Percentiles rank a stretch among this genome's conserved stretches.
These are phyloP conservation scores for Hemiscyllium ocellatum DNA, from an alignment of 2,113 vertebrate genomes.

Conservation along the genomic window DNA sequence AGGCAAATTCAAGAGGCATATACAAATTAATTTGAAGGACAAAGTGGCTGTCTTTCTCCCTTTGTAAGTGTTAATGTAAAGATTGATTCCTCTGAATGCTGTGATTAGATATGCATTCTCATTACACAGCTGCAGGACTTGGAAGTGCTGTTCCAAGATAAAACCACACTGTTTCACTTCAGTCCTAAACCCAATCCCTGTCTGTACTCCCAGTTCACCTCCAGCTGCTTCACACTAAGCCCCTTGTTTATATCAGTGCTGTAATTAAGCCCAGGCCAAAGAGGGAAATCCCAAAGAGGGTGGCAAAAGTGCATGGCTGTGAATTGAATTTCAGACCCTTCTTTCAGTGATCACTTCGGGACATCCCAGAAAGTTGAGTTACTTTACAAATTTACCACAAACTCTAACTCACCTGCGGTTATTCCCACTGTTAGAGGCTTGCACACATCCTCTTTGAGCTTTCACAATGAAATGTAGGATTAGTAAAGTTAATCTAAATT, in stretches of 20 bases:
- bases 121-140: slow-evolving; percentile 48
- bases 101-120: slow-evolving; percentile 54
- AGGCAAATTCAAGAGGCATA: slow-evolving; percentile 38
- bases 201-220: slow-evolving; percentile 65
- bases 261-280: slow-evolving; percentile 76
- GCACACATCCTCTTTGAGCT: slow-evolving; percentile 57
- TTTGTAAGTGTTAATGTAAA: slow-evolving; percentile 40
- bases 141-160: slow-evolving; percentile 56
- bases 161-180: slow-evolving; percentile 55
- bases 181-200: slow-evolving; percentile 65
- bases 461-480: slow-evolving; percentile 67
- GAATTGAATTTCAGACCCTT: slow-evolving; percentile 63
- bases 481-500: slow-evolving; percentile 70
- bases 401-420: slow-evolving; percentile 65
- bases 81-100: slow-evolving; percentile 44
- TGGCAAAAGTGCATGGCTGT: slow-evolving; percentile 76
- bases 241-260: slow-evolving; percentile 81
- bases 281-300: slow-evolving; percentile 77
- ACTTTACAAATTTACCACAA: slow-evolving; percentile 58
- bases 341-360: slow-evolving; percentile 57
- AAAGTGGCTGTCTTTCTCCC: slow-evolving; percentile 47
- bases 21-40: slow-evolving; percentile 41
- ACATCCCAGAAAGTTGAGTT: slow-evolving; percentile 55
- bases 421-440: slow-evolving; percentile 68
- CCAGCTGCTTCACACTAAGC: slow-evolving; percentile 86